These are phyloP conservation scores for Lordiphosa clarofinis DNA, from an alignment of 1,140 invertebrate species.

Conservation along the genomic window DNA sequence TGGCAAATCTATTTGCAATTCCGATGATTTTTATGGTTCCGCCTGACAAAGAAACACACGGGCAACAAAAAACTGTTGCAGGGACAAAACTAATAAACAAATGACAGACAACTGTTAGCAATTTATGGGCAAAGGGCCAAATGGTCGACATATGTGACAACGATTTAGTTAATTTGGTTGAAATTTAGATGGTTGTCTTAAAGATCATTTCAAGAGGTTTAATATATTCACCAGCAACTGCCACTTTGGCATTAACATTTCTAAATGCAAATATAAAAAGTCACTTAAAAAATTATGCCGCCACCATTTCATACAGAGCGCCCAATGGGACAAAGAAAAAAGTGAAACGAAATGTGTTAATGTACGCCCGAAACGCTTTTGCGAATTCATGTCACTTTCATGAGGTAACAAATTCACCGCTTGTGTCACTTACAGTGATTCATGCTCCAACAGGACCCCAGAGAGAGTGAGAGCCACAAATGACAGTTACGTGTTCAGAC, in stretches of 20 bases:
- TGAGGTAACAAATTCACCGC: conserved; percentile 62
- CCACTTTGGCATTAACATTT: conserved; percentile 48
- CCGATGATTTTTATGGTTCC: conserved; percentile 60
- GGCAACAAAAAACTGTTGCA: conserved; percentile 54
- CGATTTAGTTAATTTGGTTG: conserved; percentile 33
- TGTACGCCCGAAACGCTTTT: conserved; percentile 61
- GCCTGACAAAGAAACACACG: conserved; percentile 4
- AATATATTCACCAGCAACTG: conserved; percentile 54
- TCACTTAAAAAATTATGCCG: conserved; percentile 68
- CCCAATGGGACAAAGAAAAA: conserved; percentile 32
- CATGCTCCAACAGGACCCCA: conserved; percentile 15
- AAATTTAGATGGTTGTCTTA: too few species aligned
- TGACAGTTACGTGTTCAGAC: conserved; percentile 56
- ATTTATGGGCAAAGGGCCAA: conserved; percentile 37
- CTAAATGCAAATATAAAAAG: conserved; percentile 68
- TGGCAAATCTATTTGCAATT: conserved; percentile 68
- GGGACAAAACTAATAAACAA: conserved; percentile 72
- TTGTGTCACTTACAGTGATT: conserved; percentile 62
- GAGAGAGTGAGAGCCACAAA: conserved; percentile 34
- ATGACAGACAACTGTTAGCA: conserved; percentile 37
- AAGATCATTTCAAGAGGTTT: too few species aligned
- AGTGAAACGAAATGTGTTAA: conserved; percentile 57
- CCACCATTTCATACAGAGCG: conserved; percentile 36
- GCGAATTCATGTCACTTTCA: conserved; percentile 70
- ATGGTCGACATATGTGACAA: conserved; percentile 21